Conservation (phyloP, 2,888 invertebrate species). For the Cinara cedri region DNA sequence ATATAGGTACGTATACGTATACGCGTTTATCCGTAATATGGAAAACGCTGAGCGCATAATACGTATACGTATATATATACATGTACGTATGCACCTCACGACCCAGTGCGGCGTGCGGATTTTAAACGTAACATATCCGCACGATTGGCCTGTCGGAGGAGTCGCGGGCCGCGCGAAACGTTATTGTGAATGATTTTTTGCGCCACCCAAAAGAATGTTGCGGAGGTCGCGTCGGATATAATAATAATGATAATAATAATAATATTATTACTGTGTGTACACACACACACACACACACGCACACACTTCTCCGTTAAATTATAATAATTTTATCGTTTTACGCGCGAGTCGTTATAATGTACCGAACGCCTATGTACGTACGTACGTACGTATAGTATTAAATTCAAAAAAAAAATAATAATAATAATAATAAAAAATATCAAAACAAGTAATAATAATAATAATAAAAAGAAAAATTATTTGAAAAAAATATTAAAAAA, state of each 20-base stretch:
- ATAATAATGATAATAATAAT: too few relatives aligned
- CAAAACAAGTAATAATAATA: background rate
- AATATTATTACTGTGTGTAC: too few relatives aligned
- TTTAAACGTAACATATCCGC: slow-evolving; percentile 8
- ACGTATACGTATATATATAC: too few relatives aligned
- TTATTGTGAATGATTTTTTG: slow-evolving; percentile 28
- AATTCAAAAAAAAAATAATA: background rate
- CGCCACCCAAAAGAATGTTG: slow-evolving; percentile 35
- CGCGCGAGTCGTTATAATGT: background rate
- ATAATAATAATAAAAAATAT: background rate
- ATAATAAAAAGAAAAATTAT: background rate
- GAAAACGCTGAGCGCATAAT: slow-evolving; percentile 10
- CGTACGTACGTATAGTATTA: too few relatives aligned
- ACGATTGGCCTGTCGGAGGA: slow-evolving; percentile 16
- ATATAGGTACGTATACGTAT: too few relatives aligned
- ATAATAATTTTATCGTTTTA: slow-evolving; percentile 7
- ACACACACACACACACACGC: too few relatives aligned
- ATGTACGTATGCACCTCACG: background rate
- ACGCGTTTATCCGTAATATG: background rate
- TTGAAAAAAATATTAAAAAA: too few relatives aligned
- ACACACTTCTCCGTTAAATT: background rate
- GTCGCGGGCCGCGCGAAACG: slow-evolving; percentile 6
- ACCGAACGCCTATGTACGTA: too few relatives aligned
- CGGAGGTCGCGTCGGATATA: slow-evolving; percentile 2
- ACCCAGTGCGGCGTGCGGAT: background rate